Base-by-base conservation (phyloP, 2,888 invertebrate genomes). In the Brachynemurus nebulosus region DNA sequence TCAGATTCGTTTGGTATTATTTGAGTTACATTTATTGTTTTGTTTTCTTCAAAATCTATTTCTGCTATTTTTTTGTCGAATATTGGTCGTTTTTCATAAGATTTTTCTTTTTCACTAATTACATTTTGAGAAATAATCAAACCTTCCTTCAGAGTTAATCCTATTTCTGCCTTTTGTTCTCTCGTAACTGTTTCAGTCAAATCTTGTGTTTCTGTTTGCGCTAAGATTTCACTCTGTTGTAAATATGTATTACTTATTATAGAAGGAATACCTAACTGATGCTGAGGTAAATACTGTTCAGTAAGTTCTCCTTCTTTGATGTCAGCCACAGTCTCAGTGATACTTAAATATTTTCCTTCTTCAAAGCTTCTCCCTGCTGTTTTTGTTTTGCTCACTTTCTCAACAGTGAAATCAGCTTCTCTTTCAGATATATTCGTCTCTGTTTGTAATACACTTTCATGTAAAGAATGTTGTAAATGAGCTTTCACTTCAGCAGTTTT, bases 71-170 rank as follows among this genome's bases (percentile, higher is more conserved):
- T 41, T 18, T 40, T 45, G 45, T 48, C 49, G 17, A 48, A 46
- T 23, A 47, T 49, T 11, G 53, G 40, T 19, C 56, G 49, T 45
- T 54, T 54, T 42, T 54, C 52, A 46, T 54, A 52, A 6, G 53
- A 50, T 33, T 47, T 54, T 42, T 68, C 69, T 49, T 58, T 62
- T 54, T 74, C 74, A 42, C 66, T 65, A 6, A 65, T 54, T 35
- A 68, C 51, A 20, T 68, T 59, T 59, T 72, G 68, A 2, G 66
- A 66, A 5, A 70, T 65, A 36, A 61, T 60, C 12, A 75, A 47
- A 49, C 71, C 58, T 56, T 70, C 68, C 35, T 64, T 58, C 50
- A 67, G 63, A 47, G 62, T 54, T 12, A 58, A 60, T 55, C 54
- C 50, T 23, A 61, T 53, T 48, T 63, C 63, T 11, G 57, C 58